These are phyloP conservation scores for Anodontia alba DNA, from an alignment of 2,888 invertebrate genomes.

Conservation along the genomic window DNA sequence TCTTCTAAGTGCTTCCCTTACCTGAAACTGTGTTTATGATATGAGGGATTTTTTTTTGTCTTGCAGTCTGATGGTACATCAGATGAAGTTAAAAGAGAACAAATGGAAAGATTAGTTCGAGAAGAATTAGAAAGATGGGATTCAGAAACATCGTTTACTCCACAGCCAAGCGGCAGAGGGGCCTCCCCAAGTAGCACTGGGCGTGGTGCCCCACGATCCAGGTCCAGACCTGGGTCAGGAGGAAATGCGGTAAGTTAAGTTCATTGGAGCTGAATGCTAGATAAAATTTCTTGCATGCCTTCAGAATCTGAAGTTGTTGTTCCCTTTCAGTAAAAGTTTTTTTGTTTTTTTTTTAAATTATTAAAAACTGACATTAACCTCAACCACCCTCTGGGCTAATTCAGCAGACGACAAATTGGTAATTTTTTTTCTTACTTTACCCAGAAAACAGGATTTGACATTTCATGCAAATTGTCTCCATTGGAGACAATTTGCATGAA, in stretches of 20 bases:
- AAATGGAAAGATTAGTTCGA: slow-evolving; percentile 85
- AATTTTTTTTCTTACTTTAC: no score
- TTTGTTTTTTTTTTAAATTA: no score
- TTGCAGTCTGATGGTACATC: slow-evolving; percentile 81
- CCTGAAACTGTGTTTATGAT: no score
- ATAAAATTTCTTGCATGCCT: background rate
- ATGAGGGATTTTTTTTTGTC: background rate
- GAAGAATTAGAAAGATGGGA: slow-evolving; percentile 85
- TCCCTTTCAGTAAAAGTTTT: no score
- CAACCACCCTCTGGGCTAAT: no score
- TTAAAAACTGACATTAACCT: no score
- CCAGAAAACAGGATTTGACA: no score
- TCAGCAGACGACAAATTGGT: no score
- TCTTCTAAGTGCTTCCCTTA: no score
- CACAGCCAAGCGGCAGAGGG: slow-evolving; percentile 74
- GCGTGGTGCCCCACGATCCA: slow-evolving; percentile 68
- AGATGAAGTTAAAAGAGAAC: slow-evolving; percentile 84
- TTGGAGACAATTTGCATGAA: no score
- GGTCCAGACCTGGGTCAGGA: slow-evolving; percentile 76
- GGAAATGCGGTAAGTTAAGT: slow-evolving; percentile 65
- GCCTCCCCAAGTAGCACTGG: slow-evolving; percentile 73
- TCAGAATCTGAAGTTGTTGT: no score
- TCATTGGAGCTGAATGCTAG: background rate
- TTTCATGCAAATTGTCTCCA: no score
- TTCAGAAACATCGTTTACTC: slow-evolving; percentile 80